Evolutionary conservation across 2,113 vertebrate species (phyloP).

Genomic region (Orycteropus afer): DNA sequence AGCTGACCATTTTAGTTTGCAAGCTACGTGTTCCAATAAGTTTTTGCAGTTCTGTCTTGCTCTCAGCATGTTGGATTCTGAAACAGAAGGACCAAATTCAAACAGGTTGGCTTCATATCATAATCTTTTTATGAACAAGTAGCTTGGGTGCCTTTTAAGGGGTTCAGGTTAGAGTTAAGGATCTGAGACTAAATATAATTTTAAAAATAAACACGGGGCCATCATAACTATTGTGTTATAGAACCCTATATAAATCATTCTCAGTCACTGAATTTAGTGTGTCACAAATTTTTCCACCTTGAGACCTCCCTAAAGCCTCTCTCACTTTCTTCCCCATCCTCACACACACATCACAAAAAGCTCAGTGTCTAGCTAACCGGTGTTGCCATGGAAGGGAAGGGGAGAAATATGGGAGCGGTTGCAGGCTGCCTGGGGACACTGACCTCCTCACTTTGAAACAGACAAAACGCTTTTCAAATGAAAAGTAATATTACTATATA

Average conservation of each 20-base stretch:
- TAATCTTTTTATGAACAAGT: background rate
- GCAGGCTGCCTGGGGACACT: constrained; percentile 58
- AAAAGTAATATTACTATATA: background rate
- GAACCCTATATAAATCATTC: constrained; percentile 39
- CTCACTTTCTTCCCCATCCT: background rate
- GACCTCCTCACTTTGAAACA: constrained; percentile 19
- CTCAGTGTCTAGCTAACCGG: constrained; percentile 64
- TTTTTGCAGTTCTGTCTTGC: background rate
- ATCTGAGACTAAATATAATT: background rate
- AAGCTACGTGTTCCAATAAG: background rate
- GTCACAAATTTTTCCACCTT: constrained; percentile 64
- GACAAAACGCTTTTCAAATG: constrained; percentile 11
- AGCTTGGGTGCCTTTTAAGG: background rate
- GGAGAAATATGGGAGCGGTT: background rate
- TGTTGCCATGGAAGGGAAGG: constrained; percentile 54
- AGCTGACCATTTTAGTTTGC: background rate
- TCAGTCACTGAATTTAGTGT: background rate
- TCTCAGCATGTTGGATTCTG: background rate
- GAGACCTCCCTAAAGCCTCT: constrained; percentile 60
- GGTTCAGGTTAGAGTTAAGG: background rate
- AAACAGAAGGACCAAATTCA: background rate
- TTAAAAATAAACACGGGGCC: background rate
- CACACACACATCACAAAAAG: constrained; percentile 71
- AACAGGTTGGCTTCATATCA: background rate
- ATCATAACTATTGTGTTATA: constrained; percentile 38